Percentiles rank a stretch among this genome's conserved stretches.
phyloP scores from a whole-genome alignment of 1,140 invertebrate genomes.

The Heliconius hermathena region DNA sequence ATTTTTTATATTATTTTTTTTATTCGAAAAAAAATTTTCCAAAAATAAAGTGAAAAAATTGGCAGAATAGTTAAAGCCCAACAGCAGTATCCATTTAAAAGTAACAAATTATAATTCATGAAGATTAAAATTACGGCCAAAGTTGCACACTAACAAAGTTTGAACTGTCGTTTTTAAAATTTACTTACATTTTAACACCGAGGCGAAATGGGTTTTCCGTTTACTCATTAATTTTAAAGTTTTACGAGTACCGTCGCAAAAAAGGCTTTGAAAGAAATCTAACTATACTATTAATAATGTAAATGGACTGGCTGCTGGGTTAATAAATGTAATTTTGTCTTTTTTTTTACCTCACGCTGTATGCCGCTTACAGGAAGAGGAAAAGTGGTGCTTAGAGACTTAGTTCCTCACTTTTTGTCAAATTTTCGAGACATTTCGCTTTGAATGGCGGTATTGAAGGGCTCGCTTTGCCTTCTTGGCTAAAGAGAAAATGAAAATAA shows the following conservation, averaged over 20 bases:
- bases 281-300: conserved; percentile 7
- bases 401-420: no score
- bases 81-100: neutral
- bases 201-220: conserved; percentile 25
- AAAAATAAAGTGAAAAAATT: neutral
- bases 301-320: neutral
- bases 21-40: no score
- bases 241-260: neutral
- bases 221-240: conserved; percentile 34
- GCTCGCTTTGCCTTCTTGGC: no score
- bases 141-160: conserved; percentile 22
- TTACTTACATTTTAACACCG: conserved; percentile 34
- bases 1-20: no score
- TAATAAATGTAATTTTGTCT: no score
- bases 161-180: conserved; percentile 31
- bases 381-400: no score
- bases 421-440: no score
- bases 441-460: no score
- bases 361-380: no score
- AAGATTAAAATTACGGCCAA: conserved; percentile 6
- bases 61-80: neutral
- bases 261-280: neutral
- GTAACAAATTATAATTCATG: conserved; percentile 13
- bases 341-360: no score
- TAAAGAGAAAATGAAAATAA: no score